These are phyloP conservation scores for Scaptomyza tumidula DNA, from an alignment of 2,888 invertebrate genomes.

Conservation along the genomic window DNA sequence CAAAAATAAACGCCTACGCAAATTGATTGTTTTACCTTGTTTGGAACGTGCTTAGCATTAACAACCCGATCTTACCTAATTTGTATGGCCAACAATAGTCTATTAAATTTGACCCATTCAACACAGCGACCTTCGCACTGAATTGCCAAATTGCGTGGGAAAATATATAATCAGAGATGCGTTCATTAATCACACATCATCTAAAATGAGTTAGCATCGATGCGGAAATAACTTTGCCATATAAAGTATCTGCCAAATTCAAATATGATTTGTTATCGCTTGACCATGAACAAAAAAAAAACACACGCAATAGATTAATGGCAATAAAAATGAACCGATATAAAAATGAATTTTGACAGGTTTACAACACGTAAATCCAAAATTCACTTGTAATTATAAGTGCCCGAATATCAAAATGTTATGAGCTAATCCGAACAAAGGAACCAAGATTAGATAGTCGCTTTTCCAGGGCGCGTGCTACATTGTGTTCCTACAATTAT, in stretches of 20 bases:
- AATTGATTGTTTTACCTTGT: constrained; percentile 27
- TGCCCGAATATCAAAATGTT: constrained; percentile 26
- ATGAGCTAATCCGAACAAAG: constrained; percentile 29
- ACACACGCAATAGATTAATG: neutral
- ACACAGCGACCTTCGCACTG: constrained; percentile 6
- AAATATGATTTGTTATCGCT: constrained; percentile 7
- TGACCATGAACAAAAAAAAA: constrained; percentile 11
- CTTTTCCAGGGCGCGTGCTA: constrained; percentile 42
- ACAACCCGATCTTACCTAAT: constrained; percentile 12
- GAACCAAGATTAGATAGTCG: constrained; percentile 41
- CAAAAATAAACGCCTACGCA: constrained; percentile 1
- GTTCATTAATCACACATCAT: constrained; percentile 31
- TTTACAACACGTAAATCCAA: constrained; percentile 39
- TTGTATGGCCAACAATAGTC: constrained; percentile 13
- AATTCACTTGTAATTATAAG: constrained; percentile 43
- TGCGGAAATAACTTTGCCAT: constrained; percentile 15
- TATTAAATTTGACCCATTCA: constrained; percentile 28
- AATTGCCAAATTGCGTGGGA: constrained; percentile 50
- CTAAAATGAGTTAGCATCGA: neutral
- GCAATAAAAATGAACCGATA: constrained; percentile 8
- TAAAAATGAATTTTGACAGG: constrained; percentile 17
- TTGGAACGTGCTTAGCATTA: constrained; percentile 42
- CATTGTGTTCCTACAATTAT: constrained; percentile 19
- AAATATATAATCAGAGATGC: constrained; percentile 16
- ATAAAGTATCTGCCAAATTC: neutral